These are phyloP conservation scores for Pardosa pseudoannulata DNA, from an alignment of 2,888 invertebrate species.

Conservation along the genomic window DNA sequence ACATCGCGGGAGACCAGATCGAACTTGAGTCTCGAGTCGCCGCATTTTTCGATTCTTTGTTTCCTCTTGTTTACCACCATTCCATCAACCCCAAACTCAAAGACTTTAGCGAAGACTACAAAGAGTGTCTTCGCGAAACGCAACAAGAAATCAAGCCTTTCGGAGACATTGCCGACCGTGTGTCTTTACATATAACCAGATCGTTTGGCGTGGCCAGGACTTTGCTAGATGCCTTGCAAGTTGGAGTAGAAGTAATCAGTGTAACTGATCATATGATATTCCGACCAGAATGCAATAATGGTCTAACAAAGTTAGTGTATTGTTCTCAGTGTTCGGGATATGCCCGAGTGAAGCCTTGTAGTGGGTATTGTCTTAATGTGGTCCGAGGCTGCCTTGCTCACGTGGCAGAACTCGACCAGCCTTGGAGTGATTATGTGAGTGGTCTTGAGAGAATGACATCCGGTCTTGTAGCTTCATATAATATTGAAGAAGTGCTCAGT, in stretches of 20 bases:
- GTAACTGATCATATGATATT: slow-evolving; percentile 77
- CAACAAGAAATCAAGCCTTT: slow-evolving; percentile 88
- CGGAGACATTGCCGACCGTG: slow-evolving; percentile 86
- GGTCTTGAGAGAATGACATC: slow-evolving; percentile 84
- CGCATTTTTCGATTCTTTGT: slow-evolving; percentile 87
- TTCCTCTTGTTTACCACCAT: slow-evolving; percentile 86
- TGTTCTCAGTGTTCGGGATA: slow-evolving; percentile 85
- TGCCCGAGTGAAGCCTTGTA: slow-evolving; percentile 84
- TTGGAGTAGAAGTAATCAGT: slow-evolving; percentile 83
- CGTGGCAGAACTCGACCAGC: slow-evolving; percentile 84
- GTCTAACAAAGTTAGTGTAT: slow-evolving; percentile 81
- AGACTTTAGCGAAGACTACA: slow-evolving; percentile 88
- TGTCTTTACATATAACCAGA: slow-evolving; percentile 83
- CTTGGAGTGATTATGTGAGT: slow-evolving; percentile 93
- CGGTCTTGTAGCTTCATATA: slow-evolving; percentile 79
- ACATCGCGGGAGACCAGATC: slow-evolving; percentile 76
- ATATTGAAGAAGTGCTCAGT: slow-evolving; percentile 87
- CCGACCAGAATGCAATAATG: slow-evolving; percentile 83
- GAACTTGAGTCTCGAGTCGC: slow-evolving; percentile 81
- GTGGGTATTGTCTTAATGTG: slow-evolving; percentile 93
- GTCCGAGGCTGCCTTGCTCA: slow-evolving; percentile 90
- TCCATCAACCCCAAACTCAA: slow-evolving; percentile 78
- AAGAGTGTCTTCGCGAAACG: slow-evolving; percentile 86
- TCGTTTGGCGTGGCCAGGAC: slow-evolving; percentile 89
- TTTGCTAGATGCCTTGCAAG: slow-evolving; percentile 87